Conservation (phyloP, 35 echinoderm and acorn worm genomes). For the Strongylocentrotus purpuratus region DNA sequence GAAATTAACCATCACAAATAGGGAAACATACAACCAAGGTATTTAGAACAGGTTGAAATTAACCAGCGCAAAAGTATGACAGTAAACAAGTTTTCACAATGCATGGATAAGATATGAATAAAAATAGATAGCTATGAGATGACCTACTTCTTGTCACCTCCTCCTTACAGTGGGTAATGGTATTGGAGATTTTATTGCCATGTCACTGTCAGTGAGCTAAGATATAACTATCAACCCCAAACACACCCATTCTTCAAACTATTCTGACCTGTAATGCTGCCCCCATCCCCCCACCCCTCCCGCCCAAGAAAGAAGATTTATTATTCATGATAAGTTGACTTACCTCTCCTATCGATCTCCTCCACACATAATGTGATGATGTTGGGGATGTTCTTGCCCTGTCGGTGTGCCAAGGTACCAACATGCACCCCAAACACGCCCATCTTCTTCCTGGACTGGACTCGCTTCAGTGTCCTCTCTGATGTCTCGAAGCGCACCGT, state of each 20-base stretch:
- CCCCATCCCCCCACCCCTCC: conserved; percentile 10
- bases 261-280: not conserved
- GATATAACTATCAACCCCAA: conserved; percentile 65
- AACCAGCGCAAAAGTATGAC: not conserved
- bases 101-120: too few species aligned
- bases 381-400: conserved; percentile 78
- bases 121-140: too few species aligned
- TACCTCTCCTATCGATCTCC: conserved; percentile 88
- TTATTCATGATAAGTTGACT: not conserved
- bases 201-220: conserved; percentile 54
- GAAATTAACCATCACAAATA: not conserved
- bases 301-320: not conserved
- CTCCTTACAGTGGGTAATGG: conserved; percentile 48
- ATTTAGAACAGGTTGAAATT: not conserved
- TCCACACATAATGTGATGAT: conserved; percentile 72
- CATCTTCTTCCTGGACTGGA: conserved; percentile 84
- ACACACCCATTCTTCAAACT: conserved; percentile 75
- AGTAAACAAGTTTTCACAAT: too few species aligned
- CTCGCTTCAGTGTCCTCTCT: conserved; percentile 79
- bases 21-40: not conserved
- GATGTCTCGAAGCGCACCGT: conserved; percentile 68
- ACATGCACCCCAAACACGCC: conserved; percentile 95
- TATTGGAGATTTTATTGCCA: conserved; percentile 71
- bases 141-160: conserved; percentile 81
- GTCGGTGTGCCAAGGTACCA: conserved; percentile 53